phyloP scores from a whole-genome alignment of 1,140 invertebrate genomes.

The Hydropsyche tenuis region DNA sequence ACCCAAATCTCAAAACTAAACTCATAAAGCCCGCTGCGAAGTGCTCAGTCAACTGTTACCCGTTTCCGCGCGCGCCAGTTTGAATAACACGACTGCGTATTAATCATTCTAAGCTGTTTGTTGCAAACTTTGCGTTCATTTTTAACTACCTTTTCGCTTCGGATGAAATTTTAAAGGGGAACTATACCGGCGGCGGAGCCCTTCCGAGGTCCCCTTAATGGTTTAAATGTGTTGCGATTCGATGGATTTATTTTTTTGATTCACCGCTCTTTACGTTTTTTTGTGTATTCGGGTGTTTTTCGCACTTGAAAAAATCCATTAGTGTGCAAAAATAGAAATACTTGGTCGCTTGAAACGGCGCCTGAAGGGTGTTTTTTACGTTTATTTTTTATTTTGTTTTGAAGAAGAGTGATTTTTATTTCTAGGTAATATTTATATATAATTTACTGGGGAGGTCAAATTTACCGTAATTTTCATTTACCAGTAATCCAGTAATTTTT shows the following conservation, averaged over 20 bases:
- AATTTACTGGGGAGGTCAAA: too few species aligned
- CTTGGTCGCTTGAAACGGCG: constrained; percentile 25
- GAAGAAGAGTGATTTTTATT: too few species aligned
- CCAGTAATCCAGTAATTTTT: too few species aligned
- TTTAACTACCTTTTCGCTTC: not conserved
- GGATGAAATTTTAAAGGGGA: constrained; percentile 8
- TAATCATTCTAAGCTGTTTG: constrained; percentile 19
- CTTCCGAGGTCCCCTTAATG: too few species aligned
- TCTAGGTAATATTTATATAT: too few species aligned
- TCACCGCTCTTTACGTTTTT: not conserved
- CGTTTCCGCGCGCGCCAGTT: not conserved
- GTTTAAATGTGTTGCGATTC: too few species aligned
- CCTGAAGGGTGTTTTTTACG: constrained; percentile 10
- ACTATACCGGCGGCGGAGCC: too few species aligned
- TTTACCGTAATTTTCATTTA: too few species aligned
- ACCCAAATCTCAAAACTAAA: constrained; percentile 29
- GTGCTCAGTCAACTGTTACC: constrained; percentile 19
- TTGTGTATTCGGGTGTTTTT: constrained; percentile 1
- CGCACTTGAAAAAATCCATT: constrained; percentile 31
- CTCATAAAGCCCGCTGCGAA: constrained; percentile 22
- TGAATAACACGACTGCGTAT: constrained; percentile 18
- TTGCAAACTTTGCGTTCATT: not conserved
- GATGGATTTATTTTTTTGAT: too few species aligned
- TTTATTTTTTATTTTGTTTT: not conserved
- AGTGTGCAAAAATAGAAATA: constrained; percentile 18